Percentiles rank a stretch among this genome's conserved stretches.
phyloP scores from a whole-genome alignment of 2,113 vertebrate species.

The Oreochromis spilurus region DNA sequence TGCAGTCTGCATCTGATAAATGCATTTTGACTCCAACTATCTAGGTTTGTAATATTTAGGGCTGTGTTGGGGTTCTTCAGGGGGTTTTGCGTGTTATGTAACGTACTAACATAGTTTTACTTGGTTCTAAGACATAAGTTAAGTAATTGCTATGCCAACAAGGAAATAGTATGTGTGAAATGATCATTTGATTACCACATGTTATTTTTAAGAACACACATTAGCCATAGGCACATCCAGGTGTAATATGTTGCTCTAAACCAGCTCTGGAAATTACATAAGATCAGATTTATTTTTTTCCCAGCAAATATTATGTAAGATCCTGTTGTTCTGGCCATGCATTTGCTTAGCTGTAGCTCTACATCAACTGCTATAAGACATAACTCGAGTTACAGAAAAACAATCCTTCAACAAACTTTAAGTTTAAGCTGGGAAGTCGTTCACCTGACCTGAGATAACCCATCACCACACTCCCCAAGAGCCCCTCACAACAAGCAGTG shows the following conservation, averaged over 20 bases:
- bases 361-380: background rate
- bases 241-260: background rate
- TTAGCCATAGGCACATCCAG: background rate
- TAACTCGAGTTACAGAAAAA: background rate
- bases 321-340: background rate
- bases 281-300: accelerated
- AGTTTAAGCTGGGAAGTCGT: background rate
- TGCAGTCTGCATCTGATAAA: background rate
- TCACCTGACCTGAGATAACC: slow-evolving; percentile 10
- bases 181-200: background rate
- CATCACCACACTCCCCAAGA: background rate
- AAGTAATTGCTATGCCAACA: background rate
- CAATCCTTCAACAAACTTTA: background rate
- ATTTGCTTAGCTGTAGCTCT: background rate
- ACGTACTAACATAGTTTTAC: background rate
- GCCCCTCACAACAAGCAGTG: background rate
- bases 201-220: background rate
- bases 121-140: background rate
- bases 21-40: background rate
- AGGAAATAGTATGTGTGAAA: background rate
- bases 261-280: slow-evolving; percentile 6
- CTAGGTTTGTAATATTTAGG: background rate
- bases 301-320: slow-evolving; percentile 8
- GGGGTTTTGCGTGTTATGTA: background rate
- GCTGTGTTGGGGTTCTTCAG: background rate